Evolutionary conservation across 1,140 invertebrate genomes (phyloP).

Genomic region (Campoletis sonorensis): DNA sequence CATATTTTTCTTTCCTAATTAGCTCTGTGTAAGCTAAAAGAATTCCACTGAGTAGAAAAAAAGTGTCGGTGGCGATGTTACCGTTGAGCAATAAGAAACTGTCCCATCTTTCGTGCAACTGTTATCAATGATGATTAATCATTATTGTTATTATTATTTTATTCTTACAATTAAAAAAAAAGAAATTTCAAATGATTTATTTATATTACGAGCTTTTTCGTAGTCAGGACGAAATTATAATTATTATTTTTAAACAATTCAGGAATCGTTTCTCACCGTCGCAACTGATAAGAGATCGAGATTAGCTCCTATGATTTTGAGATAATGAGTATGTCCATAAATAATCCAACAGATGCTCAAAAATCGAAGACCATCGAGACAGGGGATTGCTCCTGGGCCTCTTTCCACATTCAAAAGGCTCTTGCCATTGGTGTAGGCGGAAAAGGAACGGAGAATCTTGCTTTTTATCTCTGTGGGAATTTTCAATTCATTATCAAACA

Average conservation of each 20-base stretch:
- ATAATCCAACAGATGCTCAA: conserved; percentile 78
- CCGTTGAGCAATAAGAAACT: conserved; percentile 70
- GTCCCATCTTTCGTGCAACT: conserved; percentile 66
- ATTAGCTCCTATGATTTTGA: conserved; percentile 57
- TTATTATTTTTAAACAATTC: not conserved
- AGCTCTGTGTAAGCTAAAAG: conserved; percentile 70
- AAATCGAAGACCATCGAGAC: conserved; percentile 77
- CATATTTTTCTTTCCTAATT: conserved; percentile 67
- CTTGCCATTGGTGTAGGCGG: conserved; percentile 74
- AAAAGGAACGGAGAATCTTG: conserved; percentile 68
- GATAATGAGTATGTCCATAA: conserved; percentile 72
- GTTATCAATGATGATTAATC: not conserved
- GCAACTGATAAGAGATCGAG: conserved; percentile 58
- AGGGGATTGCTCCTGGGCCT: conserved; percentile 65
- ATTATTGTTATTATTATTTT: too few species aligned
- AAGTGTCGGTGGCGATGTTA: conserved; percentile 77
- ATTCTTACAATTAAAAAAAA: too few species aligned
- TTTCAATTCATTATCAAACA: too few species aligned
- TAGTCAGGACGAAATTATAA: too few species aligned
- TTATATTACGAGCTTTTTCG: too few species aligned
- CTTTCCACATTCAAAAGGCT: conserved; percentile 67
- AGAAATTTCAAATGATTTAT: too few species aligned
- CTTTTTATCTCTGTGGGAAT: conserved; percentile 28
- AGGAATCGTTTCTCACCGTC: conserved; percentile 51
- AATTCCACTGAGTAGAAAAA: conserved; percentile 77